These are phyloP conservation scores for Hydroisotoma schaefferi DNA, from an alignment of 2,888 invertebrate genomes.

Conservation along the genomic window DNA sequence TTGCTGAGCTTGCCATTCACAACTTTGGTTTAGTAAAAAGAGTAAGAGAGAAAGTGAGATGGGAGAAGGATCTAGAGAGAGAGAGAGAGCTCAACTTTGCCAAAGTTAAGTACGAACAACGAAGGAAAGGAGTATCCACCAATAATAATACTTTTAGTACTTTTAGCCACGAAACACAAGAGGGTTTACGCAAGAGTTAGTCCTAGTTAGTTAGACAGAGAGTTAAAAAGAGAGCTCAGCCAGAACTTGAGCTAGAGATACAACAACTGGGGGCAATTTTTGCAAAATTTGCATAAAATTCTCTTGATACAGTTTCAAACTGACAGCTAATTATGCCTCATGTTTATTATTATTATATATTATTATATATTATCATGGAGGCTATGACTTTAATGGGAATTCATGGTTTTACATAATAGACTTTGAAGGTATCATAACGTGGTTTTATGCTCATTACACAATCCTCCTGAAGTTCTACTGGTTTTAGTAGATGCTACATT, in stretches of 20 bases:
- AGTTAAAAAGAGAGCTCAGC: no score
- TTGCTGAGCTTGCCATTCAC: conserved; percentile 10
- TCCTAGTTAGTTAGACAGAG: no score
- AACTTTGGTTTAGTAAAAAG: neutral
- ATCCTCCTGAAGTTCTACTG: no score
- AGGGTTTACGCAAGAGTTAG: neutral
- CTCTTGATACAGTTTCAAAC: neutral
- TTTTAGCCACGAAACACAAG: neutral
- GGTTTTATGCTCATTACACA: conserved; percentile 1
- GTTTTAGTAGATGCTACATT: no score
- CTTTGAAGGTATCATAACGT: neutral
- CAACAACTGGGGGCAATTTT: conserved; percentile 2
- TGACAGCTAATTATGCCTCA: conserved; percentile 5
- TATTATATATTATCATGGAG: no score
- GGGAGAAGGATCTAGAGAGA: no score
- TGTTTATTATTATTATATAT: conserved; percentile 7
- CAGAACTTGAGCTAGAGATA: no score
- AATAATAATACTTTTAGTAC: neutral
- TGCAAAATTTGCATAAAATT: neutral
- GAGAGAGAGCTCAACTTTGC: neutral
- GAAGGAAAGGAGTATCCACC: neutral
- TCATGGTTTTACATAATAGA: conserved; percentile 1
- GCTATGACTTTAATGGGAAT: conserved; percentile 1
- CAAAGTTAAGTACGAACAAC: neutral
- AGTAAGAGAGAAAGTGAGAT: no score